Percentiles rank a stretch among this genome's conserved stretches.
Conservation (phyloP, 2,113 vertebrate species). For the Nycticorax nycticorax region DNA sequence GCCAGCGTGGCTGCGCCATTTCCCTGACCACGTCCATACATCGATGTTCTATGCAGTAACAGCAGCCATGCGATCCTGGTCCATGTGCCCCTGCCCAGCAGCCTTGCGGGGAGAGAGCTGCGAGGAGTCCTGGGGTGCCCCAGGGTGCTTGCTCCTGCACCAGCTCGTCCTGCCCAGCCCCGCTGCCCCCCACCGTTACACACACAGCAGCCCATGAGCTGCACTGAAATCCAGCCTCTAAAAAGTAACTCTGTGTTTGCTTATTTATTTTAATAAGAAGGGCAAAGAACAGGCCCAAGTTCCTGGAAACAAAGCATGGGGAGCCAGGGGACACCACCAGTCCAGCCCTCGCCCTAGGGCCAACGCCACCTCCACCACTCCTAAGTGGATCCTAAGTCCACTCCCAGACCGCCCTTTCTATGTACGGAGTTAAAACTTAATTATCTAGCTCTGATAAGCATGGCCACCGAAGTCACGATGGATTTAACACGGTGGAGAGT, state of each 20-base stretch:
- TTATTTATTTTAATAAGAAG: not conserved
- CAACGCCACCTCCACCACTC: not conserved
- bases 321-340: not conserved
- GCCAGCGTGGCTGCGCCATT: not conserved
- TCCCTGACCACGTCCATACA: not conserved
- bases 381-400: fast-evolving
- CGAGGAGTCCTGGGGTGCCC: not conserved
- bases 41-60: fast-evolving
- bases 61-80: fast-evolving
- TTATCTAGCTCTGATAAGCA: not conserved
- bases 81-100: not conserved
- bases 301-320: not conserved
- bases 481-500: fast-evolving
- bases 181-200: not conserved
- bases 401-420: not conserved
- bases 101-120: not conserved
- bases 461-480: not conserved
- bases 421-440: not conserved
- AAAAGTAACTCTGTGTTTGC: not conserved
- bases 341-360: not conserved
- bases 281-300: not conserved
- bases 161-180: not conserved
- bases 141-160: not conserved
- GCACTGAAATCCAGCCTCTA: not conserved
- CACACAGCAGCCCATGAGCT: not conserved